These are phyloP conservation scores for Danaus plexippus DNA, from an alignment of 1,140 invertebrate species.

Conservation along the genomic window DNA sequence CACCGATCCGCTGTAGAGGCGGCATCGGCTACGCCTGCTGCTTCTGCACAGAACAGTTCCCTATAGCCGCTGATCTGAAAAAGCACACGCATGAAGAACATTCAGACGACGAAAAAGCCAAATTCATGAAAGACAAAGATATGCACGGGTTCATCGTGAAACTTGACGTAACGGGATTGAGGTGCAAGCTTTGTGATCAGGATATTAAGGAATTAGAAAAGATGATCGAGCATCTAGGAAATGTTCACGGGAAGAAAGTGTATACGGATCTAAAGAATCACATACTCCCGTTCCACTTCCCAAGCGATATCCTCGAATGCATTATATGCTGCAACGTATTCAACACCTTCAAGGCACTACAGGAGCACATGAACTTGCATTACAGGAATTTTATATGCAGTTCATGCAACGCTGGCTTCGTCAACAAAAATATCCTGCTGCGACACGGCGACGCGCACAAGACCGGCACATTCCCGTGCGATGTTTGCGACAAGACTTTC, in stretches of 20 bases:
- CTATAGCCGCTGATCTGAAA: constrained; percentile 35
- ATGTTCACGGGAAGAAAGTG: constrained; percentile 26
- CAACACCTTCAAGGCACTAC: constrained; percentile 35
- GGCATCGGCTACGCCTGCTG: constrained; percentile 36
- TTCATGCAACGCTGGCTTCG: constrained; percentile 39
- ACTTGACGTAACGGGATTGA: constrained; percentile 41
- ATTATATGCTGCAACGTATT: constrained; percentile 35
- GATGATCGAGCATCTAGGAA: constrained; percentile 30
- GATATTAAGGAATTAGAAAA: constrained; percentile 21
- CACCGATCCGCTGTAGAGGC: constrained; percentile 30
- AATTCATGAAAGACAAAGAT: constrained; percentile 37
- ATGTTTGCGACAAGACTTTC: constrained; percentile 25
- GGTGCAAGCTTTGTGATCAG: constrained; percentile 35
- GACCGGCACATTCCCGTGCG: constrained; percentile 26
- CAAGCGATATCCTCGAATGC: constrained; percentile 26
- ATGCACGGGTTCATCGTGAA: constrained; percentile 41
- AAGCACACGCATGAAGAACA: constrained; percentile 32
- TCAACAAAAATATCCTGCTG: constrained; percentile 44
- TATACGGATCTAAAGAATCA: constrained; percentile 34
- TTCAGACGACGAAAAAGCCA: constrained; percentile 16
- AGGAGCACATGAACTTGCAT: constrained; percentile 40
- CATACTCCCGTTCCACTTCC: constrained; percentile 43
- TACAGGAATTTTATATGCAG: constrained; percentile 39
- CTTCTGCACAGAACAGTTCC: constrained; percentile 35
- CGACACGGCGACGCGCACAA: constrained; percentile 35